Evolutionary conservation across 2,113 vertebrate genomes (phyloP), one percentile per base, ranked within the genome.

Genomic region (Orycteropus afer): DNA sequence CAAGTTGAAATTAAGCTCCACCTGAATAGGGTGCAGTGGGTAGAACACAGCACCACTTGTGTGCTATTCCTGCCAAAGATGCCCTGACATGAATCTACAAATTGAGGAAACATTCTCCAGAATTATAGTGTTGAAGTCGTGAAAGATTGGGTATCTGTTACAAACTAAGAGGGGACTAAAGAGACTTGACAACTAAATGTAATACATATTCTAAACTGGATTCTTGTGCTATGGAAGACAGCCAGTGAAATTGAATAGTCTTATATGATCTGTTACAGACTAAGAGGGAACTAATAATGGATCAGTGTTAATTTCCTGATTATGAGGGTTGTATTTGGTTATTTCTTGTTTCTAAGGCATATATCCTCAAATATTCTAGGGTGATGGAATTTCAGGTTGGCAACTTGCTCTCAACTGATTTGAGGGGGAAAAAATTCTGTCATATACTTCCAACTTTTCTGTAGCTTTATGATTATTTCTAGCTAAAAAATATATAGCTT

Each of bases 391-490:
- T 51, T 73, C 67, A 69, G n/a, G 12, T 40, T 88, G 42, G 32
- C 74, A 83, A 34, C n/a, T 87, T 5, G 5, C 12, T 87, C 37
- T 53, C 20, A 81, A 0, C 55, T 37, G 37, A 37, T 63, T 77
- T 25, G 83, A 65, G 87, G 27, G 73, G 27, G 73, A 55, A 74
- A 76, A 61, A 32, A 51, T 45, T 82, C 13, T 87, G 2, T 53
- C 61, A 42, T 85, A 0, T 53, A 47, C 29, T 85, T 93, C 0
- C 18, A 40, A 6, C 37, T 81, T 79, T 63, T 86, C 53, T 89
- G 13, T 78, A 42, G 90, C 55, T 91, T 76, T 65, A 5, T 81
- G 27, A 85, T 89, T 89, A 51, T 94, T 95, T 91, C 59, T 67
- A 32, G 87, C 20, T 61, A 17, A 49, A 79, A 55, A 18, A 49